Evolutionary conservation across 2,888 invertebrate genomes (phyloP).

Genomic region (Syrphus vitripennis): DNA sequence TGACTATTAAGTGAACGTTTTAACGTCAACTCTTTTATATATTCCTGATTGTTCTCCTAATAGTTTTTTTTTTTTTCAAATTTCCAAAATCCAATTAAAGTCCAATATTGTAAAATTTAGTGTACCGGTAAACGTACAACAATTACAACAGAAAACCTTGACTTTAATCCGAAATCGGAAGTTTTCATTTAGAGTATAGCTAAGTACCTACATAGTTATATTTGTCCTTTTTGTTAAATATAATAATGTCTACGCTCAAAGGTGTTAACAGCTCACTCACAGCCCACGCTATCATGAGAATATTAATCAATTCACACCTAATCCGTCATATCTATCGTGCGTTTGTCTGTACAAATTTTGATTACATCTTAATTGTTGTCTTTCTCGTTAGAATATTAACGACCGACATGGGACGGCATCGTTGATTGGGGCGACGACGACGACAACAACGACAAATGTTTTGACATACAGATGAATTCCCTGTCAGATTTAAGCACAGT

Average conservation of each 20-base stretch:
- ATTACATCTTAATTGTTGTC: constrained; percentile 3
- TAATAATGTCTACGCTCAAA: neutral
- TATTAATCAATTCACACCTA: constrained; percentile 24
- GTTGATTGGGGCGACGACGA: neutral
- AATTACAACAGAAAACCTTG: neutral
- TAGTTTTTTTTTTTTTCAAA: too few species aligned
- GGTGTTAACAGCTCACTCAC: constrained; percentile 23
- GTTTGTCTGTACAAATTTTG: neutral
- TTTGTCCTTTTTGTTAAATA: constrained; percentile 4
- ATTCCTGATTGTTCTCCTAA: too few species aligned
- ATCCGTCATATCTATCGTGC: constrained; percentile 8
- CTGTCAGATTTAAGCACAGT: neutral
- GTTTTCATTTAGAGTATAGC: neutral
- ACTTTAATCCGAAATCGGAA: neutral
- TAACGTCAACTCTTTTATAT: too few species aligned
- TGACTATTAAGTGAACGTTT: too few species aligned
- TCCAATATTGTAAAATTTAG: neutral
- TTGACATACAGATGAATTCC: neutral
- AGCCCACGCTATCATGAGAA: constrained; percentile 4
- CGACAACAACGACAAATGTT: neutral
- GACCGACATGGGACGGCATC: neutral
- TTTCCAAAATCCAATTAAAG: neutral
- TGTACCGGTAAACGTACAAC: neutral
- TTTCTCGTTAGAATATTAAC: constrained; percentile 10
- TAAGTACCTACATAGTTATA: neutral